Base-by-base conservation (phyloP, 35 echinoderm and acorn worm genomes). In the Chiridota heheva region DNA sequence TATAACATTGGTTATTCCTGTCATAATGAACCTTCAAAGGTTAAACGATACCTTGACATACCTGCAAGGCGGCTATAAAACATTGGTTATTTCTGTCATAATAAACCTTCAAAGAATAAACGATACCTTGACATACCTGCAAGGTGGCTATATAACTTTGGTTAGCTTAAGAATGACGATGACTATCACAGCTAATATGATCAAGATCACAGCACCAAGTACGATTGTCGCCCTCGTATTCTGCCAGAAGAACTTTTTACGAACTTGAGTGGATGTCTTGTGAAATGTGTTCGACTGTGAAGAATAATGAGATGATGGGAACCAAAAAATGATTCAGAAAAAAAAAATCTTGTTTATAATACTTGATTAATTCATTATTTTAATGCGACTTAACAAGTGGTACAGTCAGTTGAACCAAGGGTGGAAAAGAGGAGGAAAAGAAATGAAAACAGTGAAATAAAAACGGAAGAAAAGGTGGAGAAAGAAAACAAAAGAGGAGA, bases 201-300 rank as follows among this genome's bases (percentile, higher is more conserved):
- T 71, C 17, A 89, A 10, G 43, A 81, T 41, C 17, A 95, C 65
- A 10, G 65, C 46, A 20, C 42, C 45, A 4, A 89, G 22, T 10
- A 89, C 26, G 32, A 95, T 68, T 16, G 64, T 65, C 40, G 48
- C 65, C 36, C 86, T 56, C 29, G 81, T 63, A 56, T 81, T 89
- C 59, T 89, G 77, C 91, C 91, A 95, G 42, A 73, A 89, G 44
- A 82, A 78, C 67, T 95, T 79, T 17, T 85, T 66, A 0, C 42
- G 47, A 0, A 85, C 85, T 81, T 83, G 73, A 10, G 33, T 56
- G 29, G 91, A 81, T 46, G 86, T 80, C 33, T 82, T 95, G 53
- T 95, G 91, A 35, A 95, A 95, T 26, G 86, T 78, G 37, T 84
- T 81, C 10, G 91, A 87, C 91, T 95, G 86, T 37, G 17, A 24